Evolutionary conservation across 2,888 invertebrate genomes (phyloP), one percentile per base, ranked within the genome.

Genomic region (Drosophila quinaria): DNA sequence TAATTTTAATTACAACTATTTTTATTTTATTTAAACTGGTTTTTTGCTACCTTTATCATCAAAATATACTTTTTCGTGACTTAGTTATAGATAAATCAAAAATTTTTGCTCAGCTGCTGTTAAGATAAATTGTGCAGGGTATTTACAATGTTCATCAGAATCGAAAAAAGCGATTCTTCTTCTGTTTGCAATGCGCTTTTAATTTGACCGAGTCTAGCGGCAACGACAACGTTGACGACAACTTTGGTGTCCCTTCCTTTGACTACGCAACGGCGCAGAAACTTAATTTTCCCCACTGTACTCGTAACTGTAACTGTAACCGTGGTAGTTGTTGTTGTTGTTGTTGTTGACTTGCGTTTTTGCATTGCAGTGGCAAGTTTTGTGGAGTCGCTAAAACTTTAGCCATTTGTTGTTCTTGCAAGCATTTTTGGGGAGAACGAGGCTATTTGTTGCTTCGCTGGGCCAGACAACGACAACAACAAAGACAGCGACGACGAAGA

Each of bases 371-470:
- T 60, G 74, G 70, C 77, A 81, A 81, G 81, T 81, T 84, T 74
- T 17, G 55, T 35, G 70, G 67, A 78, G 52, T 76, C 70, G 84
- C 84, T 70, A 74, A 79, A 81, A 82, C 75, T 82, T 82, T 84
- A 41, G 74, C 81, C 76, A 72, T 79, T 82, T 70, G 51, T 72
- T 72, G 77, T 58, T 66, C 52, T 65, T 79, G 78, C 78, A 66
- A 78, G n/a, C 78, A 80, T 78, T 73, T 80, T 78, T 80, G 47
- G 44, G 1, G 44, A 74, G 74, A 78, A 69, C 65, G 56, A 78
- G 66, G 76, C 77, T 84, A 86, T 84, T 85, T 86, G 84, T 83
- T 84, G 84, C 86, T 85, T 73, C 68, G 83, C 79, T 83, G 84
- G 86, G 67, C 81, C 79, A 82, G 85, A 80, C 79, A 78, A 71